Conservation (phyloP, 2,113 vertebrate species). For the Pterocles orientalis region DNA sequence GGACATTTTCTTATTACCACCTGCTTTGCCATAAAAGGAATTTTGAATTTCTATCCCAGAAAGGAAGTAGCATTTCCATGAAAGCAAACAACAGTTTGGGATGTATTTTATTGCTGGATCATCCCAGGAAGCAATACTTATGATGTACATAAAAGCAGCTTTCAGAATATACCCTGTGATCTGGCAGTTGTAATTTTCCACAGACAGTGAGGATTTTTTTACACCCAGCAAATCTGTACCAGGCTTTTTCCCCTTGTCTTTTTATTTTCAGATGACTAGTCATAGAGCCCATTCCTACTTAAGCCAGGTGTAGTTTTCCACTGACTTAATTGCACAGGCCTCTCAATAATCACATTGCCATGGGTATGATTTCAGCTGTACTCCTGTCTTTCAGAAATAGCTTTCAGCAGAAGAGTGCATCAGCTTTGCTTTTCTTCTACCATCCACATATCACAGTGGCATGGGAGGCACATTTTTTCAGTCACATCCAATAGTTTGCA, state of each 20-base stretch:
- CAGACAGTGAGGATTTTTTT: neutral
- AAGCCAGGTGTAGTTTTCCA: constrained; percentile 19
- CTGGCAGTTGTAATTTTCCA: neutral
- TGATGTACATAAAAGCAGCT: neutral
- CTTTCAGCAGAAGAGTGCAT: neutral
- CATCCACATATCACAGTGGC: neutral
- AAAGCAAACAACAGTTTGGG: neutral
- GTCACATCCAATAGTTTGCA: neutral
- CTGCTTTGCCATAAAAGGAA: neutral
- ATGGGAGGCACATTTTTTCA: neutral
- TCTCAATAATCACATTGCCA: neutral
- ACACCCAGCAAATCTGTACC: neutral
- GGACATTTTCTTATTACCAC: neutral
- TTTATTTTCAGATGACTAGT: neutral
- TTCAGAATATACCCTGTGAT: neutral
- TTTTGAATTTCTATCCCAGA: neutral
- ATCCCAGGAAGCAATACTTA: neutral
- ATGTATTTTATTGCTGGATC: neutral
- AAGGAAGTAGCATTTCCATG: neutral
- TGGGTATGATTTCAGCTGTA: neutral
- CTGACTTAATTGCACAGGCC: neutral
- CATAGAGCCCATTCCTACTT: neutral
- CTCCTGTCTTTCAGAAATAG: neutral
- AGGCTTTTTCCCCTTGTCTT: neutral
- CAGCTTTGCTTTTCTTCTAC: neutral